These are phyloP conservation scores for Dascyllus trimaculatus DNA, from an alignment of 2,113 vertebrate genomes.

Conservation along the genomic window DNA sequence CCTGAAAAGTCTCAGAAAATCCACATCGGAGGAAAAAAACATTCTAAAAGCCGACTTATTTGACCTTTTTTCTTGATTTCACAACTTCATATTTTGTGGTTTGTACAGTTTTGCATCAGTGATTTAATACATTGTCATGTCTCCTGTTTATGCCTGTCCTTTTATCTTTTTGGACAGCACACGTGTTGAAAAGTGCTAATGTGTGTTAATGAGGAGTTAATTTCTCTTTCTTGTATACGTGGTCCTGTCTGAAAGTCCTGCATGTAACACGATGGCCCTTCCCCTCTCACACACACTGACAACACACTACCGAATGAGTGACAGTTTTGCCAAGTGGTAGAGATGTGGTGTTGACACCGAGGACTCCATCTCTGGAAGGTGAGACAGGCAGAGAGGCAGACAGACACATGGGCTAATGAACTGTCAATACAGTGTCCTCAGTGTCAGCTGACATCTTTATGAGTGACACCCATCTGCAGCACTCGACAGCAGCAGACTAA, in stretches of 20 bases:
- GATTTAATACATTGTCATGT: no score
- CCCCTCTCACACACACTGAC: background rate
- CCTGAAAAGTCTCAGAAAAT: no score
- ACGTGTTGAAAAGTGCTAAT: no score
- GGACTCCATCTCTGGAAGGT: slow-evolving; percentile 9
- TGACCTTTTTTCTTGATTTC: no score
- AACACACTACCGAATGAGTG: slow-evolving; percentile 3
- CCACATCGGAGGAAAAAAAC: no score
- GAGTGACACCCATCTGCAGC: slow-evolving; percentile 26
- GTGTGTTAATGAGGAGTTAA: background rate
- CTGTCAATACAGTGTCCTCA: slow-evolving; percentile 23
- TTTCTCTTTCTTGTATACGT: background rate
- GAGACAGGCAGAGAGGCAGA: slow-evolving; percentile 29
- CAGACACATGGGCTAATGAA: slow-evolving; percentile 35
- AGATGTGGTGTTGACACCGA: slow-evolving; percentile 18
- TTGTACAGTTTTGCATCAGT: no score
- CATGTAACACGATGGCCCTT: background rate
- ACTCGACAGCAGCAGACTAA: background rate
- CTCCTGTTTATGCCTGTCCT: no score
- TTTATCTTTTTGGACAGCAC: no score
- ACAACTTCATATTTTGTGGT: no score
- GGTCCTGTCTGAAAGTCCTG: background rate
- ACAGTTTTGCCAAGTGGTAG: slow-evolving; percentile 14
- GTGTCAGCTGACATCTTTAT: slow-evolving; percentile 29
- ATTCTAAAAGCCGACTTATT: no score